A percentile compares a stretch with the other conserved stretches of the same genome.
These are phyloP conservation scores for Rhadinocentrus ornatus DNA, from an alignment of 2,797 vertebrate genomes.

Conservation along the genomic window DNA sequence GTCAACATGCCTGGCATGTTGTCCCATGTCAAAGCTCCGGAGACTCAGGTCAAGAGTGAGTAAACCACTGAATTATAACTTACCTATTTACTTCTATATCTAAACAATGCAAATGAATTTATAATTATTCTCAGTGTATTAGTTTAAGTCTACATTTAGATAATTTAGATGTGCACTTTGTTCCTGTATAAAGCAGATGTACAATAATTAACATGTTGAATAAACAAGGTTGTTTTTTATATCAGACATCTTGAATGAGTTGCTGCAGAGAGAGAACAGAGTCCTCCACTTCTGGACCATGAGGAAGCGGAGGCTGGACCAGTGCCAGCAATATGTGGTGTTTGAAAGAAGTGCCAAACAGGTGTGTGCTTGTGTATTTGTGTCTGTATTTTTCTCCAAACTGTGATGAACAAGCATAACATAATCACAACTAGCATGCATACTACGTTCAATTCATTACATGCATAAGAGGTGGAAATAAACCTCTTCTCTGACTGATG, in stretches of 20 bases:
- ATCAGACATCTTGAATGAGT: slow-evolving; percentile 95
- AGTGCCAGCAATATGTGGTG: slow-evolving; percentile 97
- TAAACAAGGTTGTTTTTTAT: slow-evolving; percentile 13
- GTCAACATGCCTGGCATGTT: slow-evolving; percentile 96
- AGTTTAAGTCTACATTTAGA: not conserved
- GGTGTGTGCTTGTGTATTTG: slow-evolving; percentile 75
- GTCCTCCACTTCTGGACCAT: slow-evolving; percentile 99
- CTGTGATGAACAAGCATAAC: not conserved
- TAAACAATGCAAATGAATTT: not conserved
- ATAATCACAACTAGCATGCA: not conserved
- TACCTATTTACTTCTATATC: not conserved
- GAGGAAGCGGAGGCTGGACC: slow-evolving; percentile 95
- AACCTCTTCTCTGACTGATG: not conserved
- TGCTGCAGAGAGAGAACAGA: slow-evolving; percentile 97
- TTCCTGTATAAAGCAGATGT: not conserved
- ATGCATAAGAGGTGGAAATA: slow-evolving; percentile 3
- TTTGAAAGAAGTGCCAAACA: slow-evolving; percentile 98
- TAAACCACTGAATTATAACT: slow-evolving; percentile 17
- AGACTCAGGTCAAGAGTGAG: slow-evolving; percentile 97
- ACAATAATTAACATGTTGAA: not conserved
- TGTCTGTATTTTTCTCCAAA: not conserved
- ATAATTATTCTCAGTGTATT: not conserved
- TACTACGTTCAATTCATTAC: slow-evolving; percentile 1
- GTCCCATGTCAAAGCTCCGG: slow-evolving; percentile 92
- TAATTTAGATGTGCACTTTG: not conserved